A percentile compares a stretch with the other conserved stretches of the same genome.
These are phyloP conservation scores for Rotaria macrura DNA, from an alignment of 2,888 invertebrate genomes.

Conservation along the genomic window DNA sequence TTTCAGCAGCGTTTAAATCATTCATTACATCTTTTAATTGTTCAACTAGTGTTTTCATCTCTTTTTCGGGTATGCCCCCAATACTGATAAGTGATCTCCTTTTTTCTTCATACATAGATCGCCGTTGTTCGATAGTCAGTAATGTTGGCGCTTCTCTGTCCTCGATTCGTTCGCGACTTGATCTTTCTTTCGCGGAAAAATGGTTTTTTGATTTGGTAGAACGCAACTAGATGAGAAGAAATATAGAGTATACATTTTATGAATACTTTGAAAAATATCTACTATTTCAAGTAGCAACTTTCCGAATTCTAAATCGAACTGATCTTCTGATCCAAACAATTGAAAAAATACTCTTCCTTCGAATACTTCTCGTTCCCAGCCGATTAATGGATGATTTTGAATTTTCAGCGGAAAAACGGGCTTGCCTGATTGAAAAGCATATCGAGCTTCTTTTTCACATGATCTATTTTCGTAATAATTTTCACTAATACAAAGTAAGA, in stretches of 20 bases:
- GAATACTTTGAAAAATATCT: not conserved
- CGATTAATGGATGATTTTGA: not conserved
- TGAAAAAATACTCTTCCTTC: not conserved
- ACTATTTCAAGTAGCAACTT: not conserved
- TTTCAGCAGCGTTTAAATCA: not conserved
- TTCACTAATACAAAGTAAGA: not conserved
- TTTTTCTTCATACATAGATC: not conserved
- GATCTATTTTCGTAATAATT: not conserved
- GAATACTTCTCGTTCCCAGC: not conserved
- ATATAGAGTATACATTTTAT: not conserved
- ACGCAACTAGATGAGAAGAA: not conserved
- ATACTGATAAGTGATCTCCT: not conserved
- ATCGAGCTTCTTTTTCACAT: not conserved
- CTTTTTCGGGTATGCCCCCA: not conserved
- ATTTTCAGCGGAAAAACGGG: not conserved
- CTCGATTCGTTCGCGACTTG: not conserved
- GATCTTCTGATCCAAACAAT: not conserved
- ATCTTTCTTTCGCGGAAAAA: not conserved
- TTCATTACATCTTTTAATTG: not conserved
- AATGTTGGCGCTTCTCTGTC: not conserved
- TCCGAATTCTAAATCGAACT: not conserved
- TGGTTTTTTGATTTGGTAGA: not conserved
- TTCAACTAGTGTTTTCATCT: not conserved
- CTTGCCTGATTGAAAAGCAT: not conserved
- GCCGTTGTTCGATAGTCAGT: not conserved